Base-by-base conservation (phyloP, 2,888 invertebrate genomes). In the Diabrotica balteata region DNA sequence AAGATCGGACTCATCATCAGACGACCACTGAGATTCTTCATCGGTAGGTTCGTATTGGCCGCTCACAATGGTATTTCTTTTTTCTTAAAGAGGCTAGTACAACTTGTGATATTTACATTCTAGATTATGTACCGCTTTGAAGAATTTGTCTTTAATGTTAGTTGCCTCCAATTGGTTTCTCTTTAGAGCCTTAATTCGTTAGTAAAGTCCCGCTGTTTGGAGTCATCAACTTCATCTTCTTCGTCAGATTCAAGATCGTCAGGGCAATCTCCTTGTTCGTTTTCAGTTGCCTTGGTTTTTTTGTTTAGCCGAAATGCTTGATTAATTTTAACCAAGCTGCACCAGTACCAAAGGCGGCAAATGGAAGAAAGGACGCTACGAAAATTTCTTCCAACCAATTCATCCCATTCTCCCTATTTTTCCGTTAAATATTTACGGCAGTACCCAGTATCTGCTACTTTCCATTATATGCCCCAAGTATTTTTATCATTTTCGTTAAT, bases 141-240 rank as follows among this genome's bases (percentile, higher is more conserved):
- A 98, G 85, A 98, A 97, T 80, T 95, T 91, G 0, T 95, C 92
- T 84, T 98, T 97, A 65, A 97, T 88, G 79, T 94, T 90, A 7
- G 93, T 93, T 58, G 92, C 90, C 77, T 93, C 90, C 77, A 94
- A 86, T 84, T 97, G 97, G 2, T 97, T 84, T 73, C 94, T 91
- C 81, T 97, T 95, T 65, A 97, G 85, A 0, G 94, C 93, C 80
- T 94, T 91, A 74, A 96, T 87, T 82, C 95, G 77, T 89, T 88
- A 59, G 87, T 87, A 77, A 87, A 84, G 58, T 84, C 77, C 68
- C 84, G 74, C 62, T 73, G 72, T 71, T 78, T 79, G 59, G 79
- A 73, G 43, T 79, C 76, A 52, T 87, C 88, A 45, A 79, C 77
- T 71, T 83, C 83, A 67, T 82, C 83, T 65, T 90, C 90, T 70